A percentile compares a stretch with the other conserved stretches of the same genome.
These are phyloP conservation scores for Sparus aurata DNA, from an alignment of 2,797 vertebrate genomes.

Conservation along the genomic window DNA sequence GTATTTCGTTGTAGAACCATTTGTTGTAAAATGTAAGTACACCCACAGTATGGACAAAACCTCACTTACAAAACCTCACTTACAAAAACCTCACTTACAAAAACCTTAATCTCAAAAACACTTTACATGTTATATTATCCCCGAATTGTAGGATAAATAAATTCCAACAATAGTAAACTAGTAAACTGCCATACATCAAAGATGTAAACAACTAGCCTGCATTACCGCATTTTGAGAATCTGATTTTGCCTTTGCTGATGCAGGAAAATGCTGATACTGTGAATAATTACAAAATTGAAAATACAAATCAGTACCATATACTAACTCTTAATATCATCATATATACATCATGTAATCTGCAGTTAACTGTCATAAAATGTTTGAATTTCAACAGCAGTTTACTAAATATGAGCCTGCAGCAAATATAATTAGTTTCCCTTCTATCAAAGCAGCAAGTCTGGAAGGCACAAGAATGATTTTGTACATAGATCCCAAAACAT, in stretches of 20 bases:
- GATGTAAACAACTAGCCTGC: too few relatives aligned
- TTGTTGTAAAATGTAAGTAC: neutral
- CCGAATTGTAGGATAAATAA: neutral
- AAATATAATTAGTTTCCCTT: conserved; percentile 18
- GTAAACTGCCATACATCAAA: neutral
- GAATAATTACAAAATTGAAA: neutral
- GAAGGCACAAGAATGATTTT: conserved; percentile 28
- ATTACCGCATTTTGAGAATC: neutral
- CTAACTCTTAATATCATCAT: neutral
- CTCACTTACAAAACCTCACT: too few relatives aligned
- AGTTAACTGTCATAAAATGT: neutral
- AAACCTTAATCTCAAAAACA: neutral
- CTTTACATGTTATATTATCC: neutral
- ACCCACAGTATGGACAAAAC: neutral
- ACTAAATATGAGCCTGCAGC: neutral
- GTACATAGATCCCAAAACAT: neutral
- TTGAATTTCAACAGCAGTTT: neutral
- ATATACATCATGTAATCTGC: neutral
- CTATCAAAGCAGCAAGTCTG: neutral
- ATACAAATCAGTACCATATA: conserved; percentile 12
- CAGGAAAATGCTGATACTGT: neutral
- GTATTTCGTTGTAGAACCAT: too few relatives aligned
- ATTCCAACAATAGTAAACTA: neutral
- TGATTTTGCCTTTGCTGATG: conserved; percentile 1
- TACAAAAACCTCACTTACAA: too few relatives aligned